Evolutionary conservation across 2,113 vertebrate species (phyloP), one percentile per base, ranked within the genome.

Genomic region (Myxocyprinus asiaticus): DNA sequence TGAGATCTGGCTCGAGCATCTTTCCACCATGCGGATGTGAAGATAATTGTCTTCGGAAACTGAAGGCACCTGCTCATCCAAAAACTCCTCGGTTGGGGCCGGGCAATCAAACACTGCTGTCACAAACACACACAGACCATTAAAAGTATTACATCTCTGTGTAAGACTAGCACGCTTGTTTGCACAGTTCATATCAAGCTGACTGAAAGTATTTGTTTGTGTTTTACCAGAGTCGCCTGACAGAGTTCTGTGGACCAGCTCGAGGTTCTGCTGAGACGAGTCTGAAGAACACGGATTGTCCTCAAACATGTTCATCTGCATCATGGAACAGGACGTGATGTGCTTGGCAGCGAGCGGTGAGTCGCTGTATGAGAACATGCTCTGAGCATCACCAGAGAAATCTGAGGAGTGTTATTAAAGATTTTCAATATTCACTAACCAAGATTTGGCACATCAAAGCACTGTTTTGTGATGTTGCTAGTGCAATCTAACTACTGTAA

Each of bases 21-120:
- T 86, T 81, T 95, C 94, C 84, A 94, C 77, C 42, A 90, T 86
- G 5, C 88, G 92, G 85, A 95, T 89, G 86, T 94, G 92, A 14
- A 96, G 89, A 84, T 95, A 94, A 6, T 90, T 81, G 4, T 94
- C 93, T 43, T 95, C 94, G 15, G 88, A 84, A 51, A 90, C 75
- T 12, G 82, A 86, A 76, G 10, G 81, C 81, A 90, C 74, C 50
- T 90, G 84, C 45, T 95, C 92, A 17, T 87, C 89, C 64, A 91
- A 89, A 80, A 91, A 79, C 59, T 88, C 84, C 2, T 93, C 88
- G 42, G 91, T 84, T 70, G 78, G 89, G 1, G 88, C 83, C 85
- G 91, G 91, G 83, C 95, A 90, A 68, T 95, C 92, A 83, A 94
- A 94, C 76, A 93, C 95, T 95, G 88, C 47, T 69, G 86, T 89